These are phyloP conservation scores for Andrena dorsata DNA, from an alignment of 2,888 invertebrate genomes.

Conservation along the genomic window DNA sequence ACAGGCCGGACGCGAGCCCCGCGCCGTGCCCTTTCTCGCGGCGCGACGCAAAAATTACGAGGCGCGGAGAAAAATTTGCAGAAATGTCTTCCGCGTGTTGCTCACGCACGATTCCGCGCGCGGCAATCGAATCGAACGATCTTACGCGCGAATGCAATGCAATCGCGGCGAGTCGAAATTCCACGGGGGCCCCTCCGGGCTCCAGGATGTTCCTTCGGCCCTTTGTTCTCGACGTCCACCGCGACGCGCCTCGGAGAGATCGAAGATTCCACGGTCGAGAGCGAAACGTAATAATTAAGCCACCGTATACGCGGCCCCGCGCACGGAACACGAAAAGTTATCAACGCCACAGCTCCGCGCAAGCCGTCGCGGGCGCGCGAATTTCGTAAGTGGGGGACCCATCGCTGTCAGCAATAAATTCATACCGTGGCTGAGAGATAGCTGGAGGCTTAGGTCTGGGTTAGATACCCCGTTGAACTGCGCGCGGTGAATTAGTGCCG, in stretches of 20 bases:
- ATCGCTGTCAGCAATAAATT: conserved; percentile 23
- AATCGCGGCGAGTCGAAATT: conserved; percentile 64
- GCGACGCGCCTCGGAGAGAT: conserved; percentile 47
- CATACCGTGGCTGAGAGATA: conserved; percentile 22
- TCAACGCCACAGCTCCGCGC: neutral
- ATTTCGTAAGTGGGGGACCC: neutral
- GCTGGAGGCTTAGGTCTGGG: conserved; percentile 11
- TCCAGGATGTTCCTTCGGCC: conserved; percentile 55
- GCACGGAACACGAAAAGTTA: neutral
- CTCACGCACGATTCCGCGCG: conserved; percentile 54
- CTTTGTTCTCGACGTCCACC: conserved; percentile 59
- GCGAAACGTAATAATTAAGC: conserved; percentile 79
- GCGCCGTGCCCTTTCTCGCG: conserved; percentile 5
- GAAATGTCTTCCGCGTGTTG: conserved; percentile 62
- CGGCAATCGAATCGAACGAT: conserved; percentile 63
- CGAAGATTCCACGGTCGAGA: conserved; percentile 73
- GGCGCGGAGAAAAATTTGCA: conserved; percentile 51
- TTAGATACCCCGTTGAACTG: conserved; percentile 20
- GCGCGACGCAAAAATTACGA: conserved; percentile 38
- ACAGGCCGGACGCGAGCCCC: neutral
- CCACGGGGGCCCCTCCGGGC: conserved; percentile 47
- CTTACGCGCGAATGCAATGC: conserved; percentile 53
- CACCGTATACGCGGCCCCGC: conserved; percentile 21
- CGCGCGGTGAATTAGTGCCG: conserved; percentile 32
- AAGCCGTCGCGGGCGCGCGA: neutral